Percentiles rank a stretch among this genome's conserved stretches.
Conservation (phyloP, 23 tunicate species). For the Halocynthia roretzi region DNA sequence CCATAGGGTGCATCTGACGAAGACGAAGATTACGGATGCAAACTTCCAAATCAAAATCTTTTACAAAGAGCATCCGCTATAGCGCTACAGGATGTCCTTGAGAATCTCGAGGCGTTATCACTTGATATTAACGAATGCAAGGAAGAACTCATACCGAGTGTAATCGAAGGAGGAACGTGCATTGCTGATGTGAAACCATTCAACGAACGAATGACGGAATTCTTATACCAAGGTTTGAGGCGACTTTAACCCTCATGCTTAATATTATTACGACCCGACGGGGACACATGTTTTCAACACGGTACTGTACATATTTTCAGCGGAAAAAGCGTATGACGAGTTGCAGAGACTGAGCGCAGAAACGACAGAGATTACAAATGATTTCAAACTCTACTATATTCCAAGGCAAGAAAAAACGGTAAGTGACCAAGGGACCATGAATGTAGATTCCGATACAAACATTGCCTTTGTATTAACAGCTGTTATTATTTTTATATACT, state of each 20-base stretch:
- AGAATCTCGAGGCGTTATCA: slow-evolving; percentile 39
- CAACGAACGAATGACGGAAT: slow-evolving; percentile 33
- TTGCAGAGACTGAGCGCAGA: slow-evolving; percentile 23
- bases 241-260: background rate
- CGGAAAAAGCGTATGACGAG: slow-evolving; percentile 10
- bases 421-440: background rate
- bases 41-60: slow-evolving; percentile 41
- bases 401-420: slow-evolving; percentile 28
- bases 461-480: too few relatives aligned
- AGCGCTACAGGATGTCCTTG: slow-evolving; percentile 38
- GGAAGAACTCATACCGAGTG: slow-evolving; percentile 48
- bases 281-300: background rate
- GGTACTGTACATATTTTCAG: slow-evolving; percentile 1
- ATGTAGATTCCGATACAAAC: too few relatives aligned
- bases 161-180: slow-evolving; percentile 49
- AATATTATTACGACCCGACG: background rate
- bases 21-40: slow-evolving; percentile 25
- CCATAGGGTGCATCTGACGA: background rate
- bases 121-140: slow-evolving; percentile 59
- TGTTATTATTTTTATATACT: too few relatives aligned
- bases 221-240: slow-evolving; percentile 44
- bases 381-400: slow-evolving; percentile 55
- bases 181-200: slow-evolving; percentile 49
- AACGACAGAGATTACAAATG: slow-evolving; percentile 40
- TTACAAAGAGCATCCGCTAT: slow-evolving; percentile 31